Evolutionary conservation across 2,797 vertebrate species (phyloP).

Genomic region (Poeciliopsis turneri): DNA sequence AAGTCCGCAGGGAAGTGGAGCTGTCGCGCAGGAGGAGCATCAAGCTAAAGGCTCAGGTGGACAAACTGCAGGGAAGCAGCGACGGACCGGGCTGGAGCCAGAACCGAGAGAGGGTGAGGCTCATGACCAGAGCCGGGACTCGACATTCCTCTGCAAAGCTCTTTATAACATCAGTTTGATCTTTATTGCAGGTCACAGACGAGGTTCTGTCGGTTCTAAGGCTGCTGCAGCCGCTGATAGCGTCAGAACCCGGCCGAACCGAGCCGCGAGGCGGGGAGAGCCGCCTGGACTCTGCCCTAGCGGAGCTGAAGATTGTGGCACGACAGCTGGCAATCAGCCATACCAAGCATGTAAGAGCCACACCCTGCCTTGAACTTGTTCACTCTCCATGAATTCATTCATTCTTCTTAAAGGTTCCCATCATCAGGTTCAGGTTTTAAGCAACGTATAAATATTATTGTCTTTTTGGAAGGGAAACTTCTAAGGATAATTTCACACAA

Average conservation of each 20-base stretch:
- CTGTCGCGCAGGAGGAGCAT: slow-evolving; percentile 79
- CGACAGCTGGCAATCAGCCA: slow-evolving; percentile 71
- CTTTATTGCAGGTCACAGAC: slow-evolving; percentile 70
- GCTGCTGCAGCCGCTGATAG: slow-evolving; percentile 74
- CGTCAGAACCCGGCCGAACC: slow-evolving; percentile 7
- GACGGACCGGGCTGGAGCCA: slow-evolving; percentile 74
- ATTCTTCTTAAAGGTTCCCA: not conserved
- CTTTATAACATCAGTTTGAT: not conserved
- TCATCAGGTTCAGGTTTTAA: not conserved
- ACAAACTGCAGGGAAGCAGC: slow-evolving; percentile 77
- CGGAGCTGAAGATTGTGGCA: slow-evolving; percentile 74
- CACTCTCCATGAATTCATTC: not conserved
- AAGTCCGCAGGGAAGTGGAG: slow-evolving; percentile 81
- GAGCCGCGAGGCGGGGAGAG: slow-evolving; percentile 14
- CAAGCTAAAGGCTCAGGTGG: slow-evolving; percentile 81
- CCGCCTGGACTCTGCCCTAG: slow-evolving; percentile 67
- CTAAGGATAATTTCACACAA: no score
- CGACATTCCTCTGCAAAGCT: not conserved
- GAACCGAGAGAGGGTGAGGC: slow-evolving; percentile 69
- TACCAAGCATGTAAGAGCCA: slow-evolving; percentile 65
- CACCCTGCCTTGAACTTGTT: not conserved
- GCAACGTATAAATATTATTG: not conserved
- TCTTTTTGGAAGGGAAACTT: no score
- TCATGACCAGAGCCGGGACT: not conserved
- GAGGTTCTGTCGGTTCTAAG: slow-evolving; percentile 77